A percentile compares a stretch with the other conserved stretches of the same genome.
These are phyloP conservation scores for Zoanthus sansibaricus DNA, from an alignment of 92 coral and sea anemone genomes.

Conservation along the genomic window DNA sequence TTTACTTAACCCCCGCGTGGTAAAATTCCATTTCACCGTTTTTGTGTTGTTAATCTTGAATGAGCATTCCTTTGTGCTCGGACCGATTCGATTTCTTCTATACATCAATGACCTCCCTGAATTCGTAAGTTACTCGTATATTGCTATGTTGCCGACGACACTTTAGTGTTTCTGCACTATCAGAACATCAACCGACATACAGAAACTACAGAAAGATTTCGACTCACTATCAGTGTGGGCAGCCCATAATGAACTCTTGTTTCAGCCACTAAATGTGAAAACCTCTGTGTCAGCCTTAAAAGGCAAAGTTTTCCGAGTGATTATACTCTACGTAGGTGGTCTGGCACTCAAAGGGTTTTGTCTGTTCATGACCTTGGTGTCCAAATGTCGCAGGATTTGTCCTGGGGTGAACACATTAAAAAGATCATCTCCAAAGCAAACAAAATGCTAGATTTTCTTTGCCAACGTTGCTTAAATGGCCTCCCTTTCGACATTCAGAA, in stretches of 20 bases:
- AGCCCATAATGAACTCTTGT: conserved; percentile 19
- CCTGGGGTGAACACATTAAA: background rate
- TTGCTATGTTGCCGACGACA: conserved; percentile 51
- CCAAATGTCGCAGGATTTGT: background rate
- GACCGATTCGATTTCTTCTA: background rate
- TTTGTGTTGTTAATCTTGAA: too few relatives aligned
- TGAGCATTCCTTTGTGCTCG: background rate
- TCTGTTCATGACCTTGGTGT: background rate
- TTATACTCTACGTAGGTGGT: too few relatives aligned
- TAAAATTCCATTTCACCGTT: too few relatives aligned
- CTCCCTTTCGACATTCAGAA: conserved; percentile 9
- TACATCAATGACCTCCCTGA: conserved; percentile 23
- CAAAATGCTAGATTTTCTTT: too few relatives aligned
- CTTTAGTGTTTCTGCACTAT: conserved; percentile 38
- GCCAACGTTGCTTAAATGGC: too few relatives aligned
- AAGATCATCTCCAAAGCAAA: too few relatives aligned
- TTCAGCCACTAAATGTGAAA: conserved; percentile 49
- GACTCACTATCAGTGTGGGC: conserved; percentile 43
- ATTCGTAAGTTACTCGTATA: background rate
- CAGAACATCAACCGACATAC: conserved; percentile 1
- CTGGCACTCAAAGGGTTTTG: too few relatives aligned
- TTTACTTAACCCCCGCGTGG: too few relatives aligned
- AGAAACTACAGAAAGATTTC: conserved; percentile 30
- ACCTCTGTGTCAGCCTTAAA: conserved; percentile 1
- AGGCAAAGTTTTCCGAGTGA: background rate